Base-by-base conservation (phyloP, 2,113 vertebrate genomes). In the Anas platyrhynchos region DNA sequence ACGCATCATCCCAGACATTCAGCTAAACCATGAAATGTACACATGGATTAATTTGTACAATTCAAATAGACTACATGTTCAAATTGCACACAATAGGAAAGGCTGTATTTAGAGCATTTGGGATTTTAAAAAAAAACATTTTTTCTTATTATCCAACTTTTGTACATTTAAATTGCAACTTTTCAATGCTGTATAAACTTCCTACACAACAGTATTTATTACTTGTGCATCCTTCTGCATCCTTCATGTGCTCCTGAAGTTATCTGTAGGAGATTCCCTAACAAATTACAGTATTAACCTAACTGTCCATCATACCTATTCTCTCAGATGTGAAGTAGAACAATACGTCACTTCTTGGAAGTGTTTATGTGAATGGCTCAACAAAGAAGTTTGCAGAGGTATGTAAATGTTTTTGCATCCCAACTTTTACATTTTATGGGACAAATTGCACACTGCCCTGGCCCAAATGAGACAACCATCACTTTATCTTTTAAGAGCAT, bases 201-300 rank as follows among this genome's bases (percentile, higher is more conserved):
- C 29, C n/a, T 2, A 29, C 14, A 46, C 8, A 50, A 5, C 5
- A 63, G 46, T 2, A 63, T 2, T 41, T 2, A 68, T 3, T 41
- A 32, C 11, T 17, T 46, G 21, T 27, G 66, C 62, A 75, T 9
- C n/a, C 7, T 52, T 36, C 38, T 61, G 10, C 46, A 46, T 6
- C 75, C 36, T 25, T 66, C 36, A 32, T 10, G 8, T 1, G 1
- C 25, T 58, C 56, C 69, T 44, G 6, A 65, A 79, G 52, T 46
- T 9, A 6, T 15, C 23, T 43, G 21, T 22, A 77, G 55, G 11
- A 34, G 22, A 13, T 16, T 55, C 26, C 41, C 29, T 75, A 85
- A 29, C 9, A 76, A 66, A 61, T 34, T 11, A 54, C 16, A 13
- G 14, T 1, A 68, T 23, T 58, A 3, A 22, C 56, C 55, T 50